Evolutionary conservation across 2,113 vertebrate species (phyloP).

Genomic region (Prinia subflava): DNA sequence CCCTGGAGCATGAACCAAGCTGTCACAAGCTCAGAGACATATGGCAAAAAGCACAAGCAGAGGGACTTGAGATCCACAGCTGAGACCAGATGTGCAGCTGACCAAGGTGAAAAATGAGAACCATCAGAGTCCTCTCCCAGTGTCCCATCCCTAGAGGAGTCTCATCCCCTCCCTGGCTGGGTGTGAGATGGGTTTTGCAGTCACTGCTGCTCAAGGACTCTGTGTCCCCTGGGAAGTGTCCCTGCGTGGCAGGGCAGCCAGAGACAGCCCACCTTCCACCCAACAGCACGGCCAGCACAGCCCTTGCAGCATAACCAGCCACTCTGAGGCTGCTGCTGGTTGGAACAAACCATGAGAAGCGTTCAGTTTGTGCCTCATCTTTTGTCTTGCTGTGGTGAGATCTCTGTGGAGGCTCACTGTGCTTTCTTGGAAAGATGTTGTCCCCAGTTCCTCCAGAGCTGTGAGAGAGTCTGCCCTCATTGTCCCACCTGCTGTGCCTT

Average conservation of each 20-base stretch:
- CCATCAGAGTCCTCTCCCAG: neutral
- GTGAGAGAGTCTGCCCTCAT: neutral
- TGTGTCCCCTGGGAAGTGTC: neutral
- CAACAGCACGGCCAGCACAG: neutral
- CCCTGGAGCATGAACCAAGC: slow-evolving; percentile 12
- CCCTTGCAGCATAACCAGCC: neutral
- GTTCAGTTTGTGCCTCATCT: neutral
- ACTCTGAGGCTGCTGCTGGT: neutral
- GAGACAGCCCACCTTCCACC: neutral
- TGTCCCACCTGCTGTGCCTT: neutral
- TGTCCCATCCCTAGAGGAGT: neutral
- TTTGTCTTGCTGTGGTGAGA: neutral
- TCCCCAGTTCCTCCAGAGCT: neutral
- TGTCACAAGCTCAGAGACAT: slow-evolving; percentile 15
- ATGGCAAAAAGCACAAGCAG: neutral
- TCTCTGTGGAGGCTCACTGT: neutral
- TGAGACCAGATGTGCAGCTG: neutral
- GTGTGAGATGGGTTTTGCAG: neutral
- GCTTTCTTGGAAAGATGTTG: neutral
- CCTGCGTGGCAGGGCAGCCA: neutral
- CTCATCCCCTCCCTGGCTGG: neutral
- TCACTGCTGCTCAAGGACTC: neutral
- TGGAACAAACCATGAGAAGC: neutral
- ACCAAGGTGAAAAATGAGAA: neutral
- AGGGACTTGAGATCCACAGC: neutral